These are phyloP conservation scores for Betta splendens DNA, from an alignment of 2,797 vertebrate species.

Conservation along the genomic window DNA sequence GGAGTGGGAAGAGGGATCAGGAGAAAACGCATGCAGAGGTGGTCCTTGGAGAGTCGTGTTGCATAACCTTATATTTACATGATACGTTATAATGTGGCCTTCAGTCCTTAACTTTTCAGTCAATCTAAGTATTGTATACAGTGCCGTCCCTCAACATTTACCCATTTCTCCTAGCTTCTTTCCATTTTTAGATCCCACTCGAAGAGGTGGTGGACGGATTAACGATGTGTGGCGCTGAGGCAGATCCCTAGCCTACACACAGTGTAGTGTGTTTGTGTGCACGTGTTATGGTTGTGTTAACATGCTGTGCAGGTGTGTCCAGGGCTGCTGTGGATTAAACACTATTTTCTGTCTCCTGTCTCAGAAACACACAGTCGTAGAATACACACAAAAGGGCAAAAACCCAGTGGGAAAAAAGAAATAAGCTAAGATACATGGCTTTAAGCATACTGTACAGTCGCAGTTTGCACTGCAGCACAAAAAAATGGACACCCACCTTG, in stretches of 20 bases:
- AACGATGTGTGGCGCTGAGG: conserved; percentile 61
- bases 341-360: conserved; percentile 91
- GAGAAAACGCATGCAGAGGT: conserved; percentile 36
- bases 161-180: conserved; percentile 51
- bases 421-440: conserved; percentile 40
- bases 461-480: conserved; percentile 36
- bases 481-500: conserved; percentile 36
- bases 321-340: conserved; percentile 91
- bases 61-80: conserved; percentile 50
- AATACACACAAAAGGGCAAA: conserved; percentile 63
- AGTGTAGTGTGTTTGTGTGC: conserved; percentile 42
- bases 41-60: conserved; percentile 31
- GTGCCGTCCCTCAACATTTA: conserved; percentile 53
- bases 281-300: conserved; percentile 82
- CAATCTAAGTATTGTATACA: conserved; percentile 16
- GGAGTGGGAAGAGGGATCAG: conserved; percentile 35
- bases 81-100: conserved; percentile 42
- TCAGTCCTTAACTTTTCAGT: conserved; percentile 8
- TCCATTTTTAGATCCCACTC: conserved; percentile 43
- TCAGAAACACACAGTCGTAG: conserved; percentile 76
- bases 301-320: conserved; percentile 87
- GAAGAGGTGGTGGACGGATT: conserved; percentile 64
- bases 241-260: conserved; percentile 46
- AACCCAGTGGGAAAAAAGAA: conserved; percentile 31
- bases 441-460: conserved; percentile 15